Evolutionary conservation across 2,888 invertebrate species (phyloP), one percentile per base, ranked within the genome.

Genomic region (Podabrus alpinus): DNA sequence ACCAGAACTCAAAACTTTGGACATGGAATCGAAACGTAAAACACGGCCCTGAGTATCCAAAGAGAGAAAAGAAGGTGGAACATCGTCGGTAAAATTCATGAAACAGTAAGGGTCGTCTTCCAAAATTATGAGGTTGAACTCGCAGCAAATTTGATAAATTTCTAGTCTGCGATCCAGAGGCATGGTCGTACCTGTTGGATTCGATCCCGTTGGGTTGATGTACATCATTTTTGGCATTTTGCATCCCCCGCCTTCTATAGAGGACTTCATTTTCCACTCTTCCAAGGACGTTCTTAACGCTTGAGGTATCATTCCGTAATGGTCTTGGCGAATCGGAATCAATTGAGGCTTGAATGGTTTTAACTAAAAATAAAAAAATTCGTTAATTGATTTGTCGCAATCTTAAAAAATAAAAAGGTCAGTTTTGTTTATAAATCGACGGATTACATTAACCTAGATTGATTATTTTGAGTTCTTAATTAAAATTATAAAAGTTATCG

Each of bases 41-140:
- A 95, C 95, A 25, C 95, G 90, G 0, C 94, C 93, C 84, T 94
- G 93, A 0, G 89, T 90, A 85, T 95, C 95, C 85, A 95, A 78
- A 0, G 94, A 94, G 4, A 95, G 87, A 83, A 94, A 94, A 0
- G 93, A 93, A 0, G 90, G 89, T 0, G 92, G 89, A 59, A 88
- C 88, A 66, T 88, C 92, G 75, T 91, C 89, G 21, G 59, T 3
- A 85, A 93, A 95, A 84, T 93, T 92, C 83, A 95, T 87, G 84
- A 93, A 95, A 87, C 92, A 94, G 83, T 95, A 95, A 0, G 95
- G 94, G 86, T 95, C 95, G 82, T 95, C 95, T 84, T 95, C 95
- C 9, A 95, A 82, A 70, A 95, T 94, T 9, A 95, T 82, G 45
- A 95, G 90, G 86, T 95, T 92, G 85, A 93, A 94, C 84, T 91